Evolutionary conservation across 1,140 invertebrate species (phyloP).

Genomic region (Drosophila micromelanica): DNA sequence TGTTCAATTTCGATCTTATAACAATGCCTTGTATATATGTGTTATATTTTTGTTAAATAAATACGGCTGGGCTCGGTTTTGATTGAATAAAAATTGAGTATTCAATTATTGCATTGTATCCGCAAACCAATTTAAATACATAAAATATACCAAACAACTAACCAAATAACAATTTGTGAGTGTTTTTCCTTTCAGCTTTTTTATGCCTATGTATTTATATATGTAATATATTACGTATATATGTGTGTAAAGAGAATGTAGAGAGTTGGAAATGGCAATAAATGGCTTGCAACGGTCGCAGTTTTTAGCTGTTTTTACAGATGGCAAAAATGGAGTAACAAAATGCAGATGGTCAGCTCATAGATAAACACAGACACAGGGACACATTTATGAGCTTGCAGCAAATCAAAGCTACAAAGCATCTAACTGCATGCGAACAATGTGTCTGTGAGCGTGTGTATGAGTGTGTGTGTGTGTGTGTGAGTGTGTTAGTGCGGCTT

Average conservation of each 20-base stretch:
- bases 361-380: conserved; percentile 14
- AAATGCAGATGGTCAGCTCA: conserved; percentile 5
- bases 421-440: conserved; percentile 60
- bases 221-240: not conserved
- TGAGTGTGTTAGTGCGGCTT: conserved; percentile 50
- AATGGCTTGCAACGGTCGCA: conserved; percentile 2
- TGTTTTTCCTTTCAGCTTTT: not conserved
- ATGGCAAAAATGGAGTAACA: conserved; percentile 32
- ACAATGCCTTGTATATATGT: too few relatives aligned
- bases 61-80: conserved; percentile 17
- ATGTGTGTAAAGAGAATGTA: too few relatives aligned
- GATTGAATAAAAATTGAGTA: conserved; percentile 33
- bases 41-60: conserved; percentile 6
- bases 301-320: conserved; percentile 22
- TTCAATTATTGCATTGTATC: conserved; percentile 46
- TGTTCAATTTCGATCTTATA: too few relatives aligned
- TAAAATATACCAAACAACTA: conserved; percentile 22
- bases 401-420: conserved; percentile 61
- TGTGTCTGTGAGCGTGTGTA: conserved; percentile 15
- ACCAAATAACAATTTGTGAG: conserved; percentile 27
- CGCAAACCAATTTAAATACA: conserved; percentile 38
- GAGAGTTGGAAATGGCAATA: conserved; percentile 5
- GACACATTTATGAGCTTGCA: conserved; percentile 43
- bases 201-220: conserved; percentile 4
- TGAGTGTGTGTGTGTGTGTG: conserved; percentile 27